These are phyloP conservation scores for Acrocephalus arundinaceus DNA, from an alignment of 2,113 vertebrate genomes.

Conservation along the genomic window DNA sequence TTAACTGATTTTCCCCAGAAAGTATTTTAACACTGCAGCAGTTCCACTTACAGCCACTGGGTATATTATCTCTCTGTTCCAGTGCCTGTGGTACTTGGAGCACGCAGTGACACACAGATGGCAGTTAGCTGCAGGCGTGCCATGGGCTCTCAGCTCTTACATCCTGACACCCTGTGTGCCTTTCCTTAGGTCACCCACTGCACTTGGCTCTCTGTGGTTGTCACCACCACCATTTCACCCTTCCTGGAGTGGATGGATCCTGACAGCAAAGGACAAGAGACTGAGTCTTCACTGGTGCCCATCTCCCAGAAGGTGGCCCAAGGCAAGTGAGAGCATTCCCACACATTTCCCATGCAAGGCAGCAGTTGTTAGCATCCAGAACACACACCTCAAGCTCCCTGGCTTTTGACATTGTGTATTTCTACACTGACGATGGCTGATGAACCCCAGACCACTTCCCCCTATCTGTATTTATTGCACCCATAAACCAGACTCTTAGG, in stretches of 20 bases:
- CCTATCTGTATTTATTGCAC: not conserved
- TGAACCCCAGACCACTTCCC: not conserved
- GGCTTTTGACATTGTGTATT: not conserved
- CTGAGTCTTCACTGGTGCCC: not conserved
- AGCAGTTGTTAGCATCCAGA: not conserved
- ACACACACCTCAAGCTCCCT: not conserved
- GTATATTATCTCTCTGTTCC: not conserved
- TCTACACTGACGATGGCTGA: not conserved
- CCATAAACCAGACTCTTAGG: not conserved
- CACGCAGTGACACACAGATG: rapidly evolving
- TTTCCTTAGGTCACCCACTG: not conserved
- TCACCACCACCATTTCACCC: not conserved
- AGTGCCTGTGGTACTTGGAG: not conserved
- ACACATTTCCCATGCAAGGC: not conserved
- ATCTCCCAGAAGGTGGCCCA: not conserved
- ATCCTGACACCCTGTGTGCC: not conserved
- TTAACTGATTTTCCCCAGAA: not conserved
- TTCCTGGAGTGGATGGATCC: not conserved
- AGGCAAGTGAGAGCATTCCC: not conserved
- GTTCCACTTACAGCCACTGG: not conserved
- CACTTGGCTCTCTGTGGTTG: not conserved
- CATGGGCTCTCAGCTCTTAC: not conserved
- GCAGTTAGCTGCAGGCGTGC: not conserved
- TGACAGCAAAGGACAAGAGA: not conserved
- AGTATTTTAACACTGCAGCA: not conserved